Percentiles rank a stretch among this genome's conserved stretches.
phyloP scores from a whole-genome alignment of 2,113 vertebrate species.

The Gallinago undulata region DNA sequence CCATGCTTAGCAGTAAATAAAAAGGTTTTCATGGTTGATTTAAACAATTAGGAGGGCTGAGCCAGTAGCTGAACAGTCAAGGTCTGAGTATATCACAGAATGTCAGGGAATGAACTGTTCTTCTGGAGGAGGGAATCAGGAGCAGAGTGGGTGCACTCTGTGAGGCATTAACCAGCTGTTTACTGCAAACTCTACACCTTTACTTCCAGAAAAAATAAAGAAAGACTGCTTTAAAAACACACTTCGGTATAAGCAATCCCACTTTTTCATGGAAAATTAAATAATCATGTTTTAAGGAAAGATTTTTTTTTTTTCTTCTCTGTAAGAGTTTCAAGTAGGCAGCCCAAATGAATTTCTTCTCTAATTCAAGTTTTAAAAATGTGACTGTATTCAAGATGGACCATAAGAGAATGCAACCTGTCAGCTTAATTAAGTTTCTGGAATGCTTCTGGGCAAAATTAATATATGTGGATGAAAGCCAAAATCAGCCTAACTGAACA shows the following conservation, averaged over 20 bases:
- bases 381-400: conserved; percentile 42
- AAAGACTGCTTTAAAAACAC: neutral
- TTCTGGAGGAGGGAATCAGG: neutral
- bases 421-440: conserved; percentile 68
- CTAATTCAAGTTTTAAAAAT: conserved; percentile 49
- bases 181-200: neutral
- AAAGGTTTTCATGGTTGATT: conserved; percentile 23
- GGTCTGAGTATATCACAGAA: neutral
- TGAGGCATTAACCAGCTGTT: neutral
- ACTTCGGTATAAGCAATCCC: neutral
- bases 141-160: neutral
- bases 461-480: conserved; percentile 54
- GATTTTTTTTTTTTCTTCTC: too few species aligned
- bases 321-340: neutral
- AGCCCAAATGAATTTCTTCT: conserved; percentile 19
- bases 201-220: neutral
- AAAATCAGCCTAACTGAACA: conserved; percentile 49
- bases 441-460: conserved; percentile 62
- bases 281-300: neutral
- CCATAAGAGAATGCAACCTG: conserved; percentile 36
- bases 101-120: neutral
- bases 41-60: neutral
- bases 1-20: conserved; percentile 14
- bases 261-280: neutral
- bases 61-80: neutral